Evolutionary conservation across 2,888 invertebrate genomes (phyloP).

Genomic region (Gibbula magus): DNA sequence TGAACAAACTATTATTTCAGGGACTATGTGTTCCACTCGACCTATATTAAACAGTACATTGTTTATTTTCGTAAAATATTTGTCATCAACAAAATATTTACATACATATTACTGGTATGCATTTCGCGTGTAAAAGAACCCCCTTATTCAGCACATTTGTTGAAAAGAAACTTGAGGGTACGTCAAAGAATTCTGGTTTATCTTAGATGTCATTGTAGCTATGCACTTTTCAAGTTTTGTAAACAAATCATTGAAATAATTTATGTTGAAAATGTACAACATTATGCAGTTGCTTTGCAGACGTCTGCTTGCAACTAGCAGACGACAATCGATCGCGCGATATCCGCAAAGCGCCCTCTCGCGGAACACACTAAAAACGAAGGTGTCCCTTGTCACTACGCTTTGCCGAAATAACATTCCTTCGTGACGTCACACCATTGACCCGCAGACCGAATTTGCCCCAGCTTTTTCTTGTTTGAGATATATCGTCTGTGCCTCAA

Average conservation of each 20-base stretch:
- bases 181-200: neutral
- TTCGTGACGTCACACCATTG: neutral
- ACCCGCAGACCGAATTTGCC: neutral
- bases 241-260: neutral
- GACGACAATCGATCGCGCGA: neutral
- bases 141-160: too few relatives aligned
- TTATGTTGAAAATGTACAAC: neutral
- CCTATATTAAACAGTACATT: too few relatives aligned
- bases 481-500: too few relatives aligned
- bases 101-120: too few relatives aligned
- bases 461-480: too few relatives aligned
- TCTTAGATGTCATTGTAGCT: neutral
- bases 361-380: neutral
- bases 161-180: too few relatives aligned
- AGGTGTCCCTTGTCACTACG: neutral
- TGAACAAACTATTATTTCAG: too few relatives aligned
- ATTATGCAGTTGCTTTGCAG: neutral
- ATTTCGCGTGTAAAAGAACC: too few relatives aligned
- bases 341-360: neutral
- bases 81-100: too few relatives aligned
- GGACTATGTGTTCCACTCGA: too few relatives aligned
- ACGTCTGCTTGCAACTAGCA: neutral
- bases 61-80: too few relatives aligned
- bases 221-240: neutral
- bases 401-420: conserved; percentile 3